These are phyloP conservation scores for Gallinago jamesoni DNA, from an alignment of 2,113 vertebrate genomes.

Conservation along the genomic window DNA sequence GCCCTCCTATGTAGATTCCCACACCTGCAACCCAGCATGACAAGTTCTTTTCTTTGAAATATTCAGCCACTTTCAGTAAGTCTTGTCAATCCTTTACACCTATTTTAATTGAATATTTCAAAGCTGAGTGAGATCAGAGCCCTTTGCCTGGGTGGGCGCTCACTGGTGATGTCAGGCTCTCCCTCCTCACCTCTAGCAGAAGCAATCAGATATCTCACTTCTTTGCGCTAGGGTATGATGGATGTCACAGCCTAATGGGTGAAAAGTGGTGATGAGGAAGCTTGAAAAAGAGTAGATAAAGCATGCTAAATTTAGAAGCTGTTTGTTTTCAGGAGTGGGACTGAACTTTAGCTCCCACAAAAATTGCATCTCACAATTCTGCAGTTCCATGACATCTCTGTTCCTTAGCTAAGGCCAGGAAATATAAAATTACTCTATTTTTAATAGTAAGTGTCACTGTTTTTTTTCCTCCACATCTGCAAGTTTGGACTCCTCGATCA, in stretches of 20 bases:
- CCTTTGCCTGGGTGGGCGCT: slow-evolving; percentile 10
- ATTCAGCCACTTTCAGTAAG: slow-evolving; percentile 5
- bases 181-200: not conserved
- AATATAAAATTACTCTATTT: not conserved
- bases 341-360: not conserved
- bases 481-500: not conserved
- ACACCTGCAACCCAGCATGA: slow-evolving; percentile 8
- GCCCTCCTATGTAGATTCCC: slow-evolving; percentile 45
- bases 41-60: slow-evolving; percentile 40
- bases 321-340: slow-evolving; percentile 5
- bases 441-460: not conserved
- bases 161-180: not conserved
- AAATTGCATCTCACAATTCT: not conserved
- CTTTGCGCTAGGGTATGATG: not conserved
- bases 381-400: not conserved
- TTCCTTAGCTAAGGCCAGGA: not conserved
- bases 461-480: rapidly evolving
- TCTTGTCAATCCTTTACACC: slow-evolving; percentile 34
- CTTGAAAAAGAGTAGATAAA: not conserved
- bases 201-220: not conserved
- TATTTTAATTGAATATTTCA: slow-evolving; percentile 55
- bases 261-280: not conserved
- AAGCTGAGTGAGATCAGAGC: slow-evolving; percentile 25
- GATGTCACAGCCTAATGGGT: slow-evolving; percentile 16
- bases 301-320: not conserved